Evolutionary conservation across 2,888 invertebrate species (phyloP), one percentile per base, ranked within the genome.

Genomic region (Anorthoa munda): DNA sequence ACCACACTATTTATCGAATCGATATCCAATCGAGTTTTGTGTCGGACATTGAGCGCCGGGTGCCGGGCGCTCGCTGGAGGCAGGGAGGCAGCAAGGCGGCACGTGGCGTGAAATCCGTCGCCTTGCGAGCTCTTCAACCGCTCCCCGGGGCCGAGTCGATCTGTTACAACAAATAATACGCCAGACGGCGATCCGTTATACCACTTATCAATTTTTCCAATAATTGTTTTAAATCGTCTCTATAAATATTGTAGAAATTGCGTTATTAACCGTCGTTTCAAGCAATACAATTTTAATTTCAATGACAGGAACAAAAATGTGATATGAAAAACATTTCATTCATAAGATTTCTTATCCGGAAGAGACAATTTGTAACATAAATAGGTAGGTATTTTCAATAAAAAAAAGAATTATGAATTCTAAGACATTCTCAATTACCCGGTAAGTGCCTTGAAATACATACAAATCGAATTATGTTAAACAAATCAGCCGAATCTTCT

Each of bases 81-180:
- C 72, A 70, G 72, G 46, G 70, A 71, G 71, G 73, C 70, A 72
- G 70, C 45, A 58, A 63, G 64, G 66, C 66, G 70, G 75, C 67
- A 66, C 66, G 67, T 68, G 70, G 83, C 78, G 83, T 85, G 81
- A 84, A 84, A 84, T 83, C 78, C 81, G 67, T 72, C 83, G 85
- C 75, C 82, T 81, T 63, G 77, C 68, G 65, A 67, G 75, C 75
- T 77, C 72, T 72, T 76, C 76, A 80, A 87, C 72, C 75, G 73
- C 72, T 86, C 89, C 88, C 82, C 66, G 68, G 87, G 88, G 87
- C 81, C 80, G 72, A 83, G 69, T 82, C 86, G 85, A 86, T 87
- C 85, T 87, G 87, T 86, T 86, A 84, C 89, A 83, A 86, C 88
- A 87, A 85, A 87, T 89, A 88, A 86, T 86, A 86, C 84, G 78